Base-by-base conservation (phyloP, 2,113 vertebrate genomes). In the Addax nasomaculatus region DNA sequence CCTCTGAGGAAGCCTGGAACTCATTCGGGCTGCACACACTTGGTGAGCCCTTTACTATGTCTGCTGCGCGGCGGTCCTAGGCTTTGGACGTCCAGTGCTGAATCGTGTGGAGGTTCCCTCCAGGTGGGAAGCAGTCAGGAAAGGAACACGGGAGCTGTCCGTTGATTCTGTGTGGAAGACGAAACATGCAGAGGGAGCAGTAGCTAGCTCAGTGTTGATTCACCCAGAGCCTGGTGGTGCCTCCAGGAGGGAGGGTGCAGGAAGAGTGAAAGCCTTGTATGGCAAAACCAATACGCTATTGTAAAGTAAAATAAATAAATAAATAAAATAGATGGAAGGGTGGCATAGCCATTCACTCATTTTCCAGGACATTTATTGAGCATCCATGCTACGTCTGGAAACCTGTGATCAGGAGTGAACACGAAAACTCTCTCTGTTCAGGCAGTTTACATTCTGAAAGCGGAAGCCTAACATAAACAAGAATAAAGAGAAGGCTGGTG, bases 41-140 rank as follows among this genome's bases (percentile, higher is more conserved):
- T 45, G 1, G 1, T 4, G 79, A 62, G n/a, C 9, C 33, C 73
- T 23, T 45, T 9, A 1, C 29, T 10, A 0, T 1, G 13, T 7
- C 5, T 29, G 45, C 8, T 4, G n/a, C 8, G 1, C 21, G 25
- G 1, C 25, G n/a, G 16, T 80, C 33, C 13, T 55, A 7, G 23
- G 36, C 43, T 60, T 19, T n/a, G 81, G 49, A 43, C 21, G 2
- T 85, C 23, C 17, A 19, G 36, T 17, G 60, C 21, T 39, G n/a
- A 36, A 9, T 76, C 45, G 1, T 1, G 30, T 15, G 27, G 43
- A 53, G 39, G 62, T 76, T 62, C 9, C 12, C 17, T 87, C n/a
- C 60, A 36, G 73, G 7, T 29, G 53, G 79, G 27, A 30, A 36
- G n/a, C 30, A 49, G 16, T 45, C 47, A 45, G 78, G 58, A 84